Base-by-base conservation (phyloP, 2,797 vertebrate genomes). In the Pipistrellus pipistrellus region DNA sequence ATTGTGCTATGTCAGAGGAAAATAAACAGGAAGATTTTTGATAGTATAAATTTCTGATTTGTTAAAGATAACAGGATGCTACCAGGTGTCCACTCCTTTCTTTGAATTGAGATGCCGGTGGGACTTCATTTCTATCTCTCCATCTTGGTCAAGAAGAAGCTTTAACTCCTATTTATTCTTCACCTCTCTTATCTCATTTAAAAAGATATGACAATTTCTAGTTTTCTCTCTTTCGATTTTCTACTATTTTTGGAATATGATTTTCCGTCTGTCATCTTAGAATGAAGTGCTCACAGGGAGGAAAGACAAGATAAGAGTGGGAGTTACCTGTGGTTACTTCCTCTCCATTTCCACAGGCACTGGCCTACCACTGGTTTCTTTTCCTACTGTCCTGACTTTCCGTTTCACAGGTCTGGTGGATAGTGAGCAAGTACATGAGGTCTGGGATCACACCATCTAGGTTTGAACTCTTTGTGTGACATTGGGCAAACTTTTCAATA, bases 11-110 rank as follows among this genome's bases (percentile, higher is more conserved):
- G 17, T 75, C 78, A 90, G 30, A 78, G 27, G 32, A 30, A 95
- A 91, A 83, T 55, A 83, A 78, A 38, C 7, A 48, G 51, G 23
- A 66, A n/a, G 12, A 71, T 69, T 91, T 88, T 88, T 55, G 75
- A 48, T 27, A 86, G 35, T 71, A 4, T 85, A 69, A 55, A 81
- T 93, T 71, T 85, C 32, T 53, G 51, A 93, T 48, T 78, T 82
- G 62, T 10, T 81, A 75, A 78, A 83, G 66, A 51, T 81, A 8
- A 82, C 84, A 73, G 41, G 53, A 55, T n/a, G 30, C 21, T 35
- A 76, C 4, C 25, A 25, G 30, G 64, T 53, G 8, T 15, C 13
- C 18, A 66, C 6, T 69, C 27, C 44, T 90, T 46, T 83, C 51
- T 94, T 77, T n/a, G 91, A 55, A 18, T 38, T 0, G 1, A 62